Base-by-base conservation (phyloP, 2,797 vertebrate genomes). In the Eulemur rubriventer region DNA sequence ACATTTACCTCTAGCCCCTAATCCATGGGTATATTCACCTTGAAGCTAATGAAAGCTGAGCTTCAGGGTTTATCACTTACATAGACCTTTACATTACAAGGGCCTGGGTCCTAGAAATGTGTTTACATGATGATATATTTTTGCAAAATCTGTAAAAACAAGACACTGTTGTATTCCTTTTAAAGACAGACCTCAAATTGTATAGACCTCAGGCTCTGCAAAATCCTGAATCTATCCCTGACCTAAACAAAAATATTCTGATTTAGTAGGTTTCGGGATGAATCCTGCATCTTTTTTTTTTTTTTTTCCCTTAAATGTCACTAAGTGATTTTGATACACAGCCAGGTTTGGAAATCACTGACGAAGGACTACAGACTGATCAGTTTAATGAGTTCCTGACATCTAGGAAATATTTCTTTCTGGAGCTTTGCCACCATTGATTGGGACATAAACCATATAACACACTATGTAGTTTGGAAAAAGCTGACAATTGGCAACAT, bases 401-500 rank as follows among this genome's bases (percentile, higher is more conserved):
- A 94, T 78, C 83, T 78, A 97, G 83, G 93, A 85, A 93, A 57
- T 93, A 95, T 96, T 96, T 96, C 94, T 97, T 96, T 75, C 84
- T 96, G 97, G 87, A 95, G 69, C 72, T 87, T 46, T 96, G 93
- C 95, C 93, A 94, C 61, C 92, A 96, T 67, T 94, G 93, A 96
- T 90, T 96, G 90, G 89, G 76, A 96, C 50, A 94, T 82, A 97
- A 96, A 96, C 97, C 92, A 93, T 79, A 79, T 26, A 94, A 90
- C 65, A 90, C 65, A 87, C 80, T 73, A n/a, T 52, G 91, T 82
- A 94, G 93, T 93, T 95, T 95, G 94, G 95, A 70, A 93, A 97
- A 95, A 87, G 93, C 94, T 90, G 91, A 96, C 93, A 93, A 94
- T 50, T 96, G 96, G 96, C 96, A 97, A 59, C 83, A 75, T 50